Evolutionary conservation across 2,888 invertebrate species (phyloP), one percentile per base, ranked within the genome.

Genomic region (Temnothorax ravouxi): DNA sequence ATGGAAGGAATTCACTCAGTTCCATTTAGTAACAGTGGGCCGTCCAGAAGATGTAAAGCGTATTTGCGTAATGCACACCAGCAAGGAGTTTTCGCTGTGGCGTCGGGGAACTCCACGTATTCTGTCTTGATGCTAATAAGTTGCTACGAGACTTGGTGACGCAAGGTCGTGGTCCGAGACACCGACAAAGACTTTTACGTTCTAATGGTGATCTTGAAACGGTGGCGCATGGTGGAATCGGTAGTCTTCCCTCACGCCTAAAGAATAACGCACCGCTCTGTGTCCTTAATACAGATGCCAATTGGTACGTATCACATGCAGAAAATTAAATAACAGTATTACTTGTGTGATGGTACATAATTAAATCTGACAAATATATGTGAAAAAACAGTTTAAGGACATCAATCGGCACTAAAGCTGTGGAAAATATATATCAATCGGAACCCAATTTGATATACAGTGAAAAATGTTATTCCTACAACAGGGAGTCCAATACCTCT

Each of bases 1-100:
- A 44, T 97, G 97, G 97, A 95, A 95, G 87, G 96, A 96, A 83
- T 95, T 97, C 87, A 95, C 95, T 75, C 96, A 96, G 85, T 96
- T 96, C 66, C 95, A 95, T 79, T 94, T 96, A 88, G 95, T 95
- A 85, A 95, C 95, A 25, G 95, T 95, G 3, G 95, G 95, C 13
- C 94, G 95, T 50, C 92, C 94, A 9, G 95, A 95, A 59, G 96
- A 96, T 90, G 96, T 96, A 83, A 96, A 96, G 92, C 95, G 95
- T 88, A 96, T 96, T 59, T 96, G 97, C 92, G 95, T 96, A 50
- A 95, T 97, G 88, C 96, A 95, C 90, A 95, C 97, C n/a, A 96
- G 89, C 54, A 96, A 96, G 77, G 95, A 95, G 71, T 96, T 96
- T 96, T 88, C 93, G 95, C 41, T 95, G 95, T n/a, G 96, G 96